Evolutionary conservation across 2,797 vertebrate genomes (phyloP).

Genomic region (Squalus acanthias): DNA sequence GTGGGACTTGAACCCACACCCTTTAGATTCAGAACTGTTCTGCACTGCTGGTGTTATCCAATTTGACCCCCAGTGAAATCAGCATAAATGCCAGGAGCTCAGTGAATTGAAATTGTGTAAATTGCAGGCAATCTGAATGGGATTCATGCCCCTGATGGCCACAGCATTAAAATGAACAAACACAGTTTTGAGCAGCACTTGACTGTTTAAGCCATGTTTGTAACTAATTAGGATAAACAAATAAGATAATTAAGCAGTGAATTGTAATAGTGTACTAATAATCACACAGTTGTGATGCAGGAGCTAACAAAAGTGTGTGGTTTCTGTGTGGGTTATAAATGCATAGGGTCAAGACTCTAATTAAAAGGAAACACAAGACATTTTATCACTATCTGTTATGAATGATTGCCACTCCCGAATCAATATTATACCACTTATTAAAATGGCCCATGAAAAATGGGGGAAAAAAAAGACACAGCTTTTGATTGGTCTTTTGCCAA

Average conservation of each 20-base stretch:
- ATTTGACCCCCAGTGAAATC: background rate
- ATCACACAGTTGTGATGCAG: background rate
- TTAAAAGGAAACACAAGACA: background rate
- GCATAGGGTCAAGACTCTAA: background rate
- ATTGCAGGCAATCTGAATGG: background rate
- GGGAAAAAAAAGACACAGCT: background rate
- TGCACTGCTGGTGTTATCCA: background rate
- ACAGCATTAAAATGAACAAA: background rate
- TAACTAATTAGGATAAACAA: background rate
- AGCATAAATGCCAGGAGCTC: background rate
- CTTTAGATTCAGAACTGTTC: background rate
- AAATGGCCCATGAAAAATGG: background rate
- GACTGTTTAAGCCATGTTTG: background rate
- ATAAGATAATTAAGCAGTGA: background rate
- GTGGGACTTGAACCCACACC: background rate
- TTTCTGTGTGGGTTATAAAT: background rate
- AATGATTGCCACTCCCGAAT: background rate
- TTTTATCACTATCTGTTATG: background rate
- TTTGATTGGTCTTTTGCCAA: background rate
- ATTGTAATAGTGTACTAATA: background rate
- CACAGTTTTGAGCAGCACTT: background rate
- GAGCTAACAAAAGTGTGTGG: background rate
- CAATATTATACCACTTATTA: background rate
- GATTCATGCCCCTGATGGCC: background rate
- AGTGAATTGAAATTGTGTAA: background rate